Evolutionary conservation across 2,113 vertebrate genomes (phyloP), one percentile per base, ranked within the genome.

Genomic region (Malurus alboscapulatus): DNA sequence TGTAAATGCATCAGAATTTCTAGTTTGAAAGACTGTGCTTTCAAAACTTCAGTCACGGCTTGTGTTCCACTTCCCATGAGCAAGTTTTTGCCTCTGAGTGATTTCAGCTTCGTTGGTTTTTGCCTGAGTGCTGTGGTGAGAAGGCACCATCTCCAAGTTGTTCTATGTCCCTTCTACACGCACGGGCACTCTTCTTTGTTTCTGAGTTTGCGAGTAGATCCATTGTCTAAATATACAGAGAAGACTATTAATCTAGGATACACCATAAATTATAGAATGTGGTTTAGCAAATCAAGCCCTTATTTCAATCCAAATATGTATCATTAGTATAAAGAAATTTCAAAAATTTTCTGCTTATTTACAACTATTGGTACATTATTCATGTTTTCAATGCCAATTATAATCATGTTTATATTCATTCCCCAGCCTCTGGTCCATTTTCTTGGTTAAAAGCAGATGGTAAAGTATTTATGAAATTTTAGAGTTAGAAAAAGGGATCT

Each of bases 151-250:
- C 36, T 45, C 21, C 59, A 24, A 1, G 8, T 12, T 57, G 10
- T 61, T 42, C 55, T 18, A 16, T 8, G 0, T 53, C 68, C 32
- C 32, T 58, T 36, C n/a, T 42, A 4, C 7, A 15, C 2, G 2
- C 34, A 8, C 0, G 0, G 12, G 24, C 6, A 59, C 12, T 32
- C 22, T 7, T 26, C 17, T 17, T 55, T 30, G 12, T 36, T 44
- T 71, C 47, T 6, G 22, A 36, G 25, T 69, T 47, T 74, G 51
- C 40, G 54, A 83, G 51, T 20, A 69, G 68, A 47, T 62, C n/a
- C 38, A 11, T 38, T 84, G 30, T 9, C 44, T 72, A 81, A 62
- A 82, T 50, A 48, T 12, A 54, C 32, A 63, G 3, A 13, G 48
- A 85, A 83, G n/a, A 8, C 22, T 34, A 29, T 29, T 75, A 32